Evolutionary conservation across 2,888 invertebrate genomes (phyloP).

Genomic region (Rhingia rostrata): DNA sequence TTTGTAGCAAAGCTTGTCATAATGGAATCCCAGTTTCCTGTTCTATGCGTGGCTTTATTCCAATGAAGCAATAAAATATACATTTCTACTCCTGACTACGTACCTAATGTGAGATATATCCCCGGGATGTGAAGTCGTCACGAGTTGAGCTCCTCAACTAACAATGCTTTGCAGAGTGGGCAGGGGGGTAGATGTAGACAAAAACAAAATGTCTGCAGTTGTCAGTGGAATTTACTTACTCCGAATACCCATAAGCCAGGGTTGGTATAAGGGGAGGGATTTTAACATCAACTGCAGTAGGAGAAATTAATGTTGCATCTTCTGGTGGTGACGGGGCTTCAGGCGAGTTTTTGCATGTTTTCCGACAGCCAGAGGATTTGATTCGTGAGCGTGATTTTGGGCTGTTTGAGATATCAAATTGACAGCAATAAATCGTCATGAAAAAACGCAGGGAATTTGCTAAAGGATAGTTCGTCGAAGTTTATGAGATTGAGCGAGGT

Average conservation of each 20-base stretch:
- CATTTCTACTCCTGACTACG: conserved; percentile 20
- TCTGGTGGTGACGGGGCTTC: no score
- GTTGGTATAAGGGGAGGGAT: no score
- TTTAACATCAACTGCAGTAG: no score
- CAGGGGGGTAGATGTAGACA: conserved; percentile 19
- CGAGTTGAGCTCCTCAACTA: conserved; percentile 12
- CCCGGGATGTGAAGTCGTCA: conserved; percentile 12
- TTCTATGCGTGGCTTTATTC: neutral
- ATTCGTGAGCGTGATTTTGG: no score
- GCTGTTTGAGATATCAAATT: no score
- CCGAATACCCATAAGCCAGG: conserved; percentile 36
- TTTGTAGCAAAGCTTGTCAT: conserved; percentile 5
- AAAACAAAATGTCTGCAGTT: conserved; percentile 33
- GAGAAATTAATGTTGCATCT: no score
- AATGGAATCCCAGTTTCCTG: conserved; percentile 17
- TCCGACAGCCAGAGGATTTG: no score
- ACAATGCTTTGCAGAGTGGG: neutral
- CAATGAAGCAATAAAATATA: conserved; percentile 41
- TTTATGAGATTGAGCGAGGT: no score
- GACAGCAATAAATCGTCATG: no score
- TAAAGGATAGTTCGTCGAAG: no score
- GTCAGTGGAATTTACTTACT: conserved; percentile 44
- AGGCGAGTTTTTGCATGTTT: no score
- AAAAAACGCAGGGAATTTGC: no score
- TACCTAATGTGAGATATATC: conserved; percentile 12